A percentile compares a stretch with the other conserved stretches of the same genome.
phyloP scores from a whole-genome alignment of 2,113 vertebrate species.

The Paedocypris sp. region DNA sequence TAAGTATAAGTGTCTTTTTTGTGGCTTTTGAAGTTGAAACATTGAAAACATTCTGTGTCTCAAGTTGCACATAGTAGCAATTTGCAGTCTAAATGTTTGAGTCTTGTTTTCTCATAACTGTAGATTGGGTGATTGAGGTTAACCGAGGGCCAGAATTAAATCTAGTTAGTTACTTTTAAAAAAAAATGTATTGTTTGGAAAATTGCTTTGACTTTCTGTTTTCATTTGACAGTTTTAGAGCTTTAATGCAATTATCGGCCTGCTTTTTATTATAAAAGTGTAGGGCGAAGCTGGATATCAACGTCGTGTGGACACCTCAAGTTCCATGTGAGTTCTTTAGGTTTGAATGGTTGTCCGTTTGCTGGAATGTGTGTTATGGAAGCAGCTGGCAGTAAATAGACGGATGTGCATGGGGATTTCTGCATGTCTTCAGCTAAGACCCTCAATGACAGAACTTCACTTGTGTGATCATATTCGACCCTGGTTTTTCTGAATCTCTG shows the following conservation, averaged over 20 bases:
- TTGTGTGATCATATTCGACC: not conserved
- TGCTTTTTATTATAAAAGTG: no score
- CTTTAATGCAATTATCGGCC: not conserved
- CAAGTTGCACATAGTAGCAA: not conserved
- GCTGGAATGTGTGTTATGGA: slow-evolving; percentile 10
- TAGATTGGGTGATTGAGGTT: slow-evolving; percentile 29
- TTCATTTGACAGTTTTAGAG: not conserved
- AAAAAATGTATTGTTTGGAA: slow-evolving; percentile 3
- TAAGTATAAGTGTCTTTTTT: no score
- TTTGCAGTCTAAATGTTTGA: not conserved
- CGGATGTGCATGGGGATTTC: slow-evolving; percentile 9
- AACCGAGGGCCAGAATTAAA: slow-evolving; percentile 29
- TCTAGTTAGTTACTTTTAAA: not conserved
- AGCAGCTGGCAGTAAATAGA: slow-evolving; percentile 6
- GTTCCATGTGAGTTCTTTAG: not conserved
- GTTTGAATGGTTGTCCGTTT: not conserved
- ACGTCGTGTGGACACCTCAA: not conserved
- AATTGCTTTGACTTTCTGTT: not conserved
- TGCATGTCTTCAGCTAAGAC: slow-evolving; percentile 15
- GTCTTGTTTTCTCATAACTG: slow-evolving; percentile 6
- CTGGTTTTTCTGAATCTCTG: not conserved
- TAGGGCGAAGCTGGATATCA: not conserved
- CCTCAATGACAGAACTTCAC: slow-evolving; percentile 3
- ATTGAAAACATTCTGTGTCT: not conserved
- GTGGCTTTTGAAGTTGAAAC: no score